Evolutionary conservation across 2,888 invertebrate genomes (phyloP), one percentile per base, ranked within the genome.

Genomic region (Scaptodrosophila latifasciaeformis): DNA sequence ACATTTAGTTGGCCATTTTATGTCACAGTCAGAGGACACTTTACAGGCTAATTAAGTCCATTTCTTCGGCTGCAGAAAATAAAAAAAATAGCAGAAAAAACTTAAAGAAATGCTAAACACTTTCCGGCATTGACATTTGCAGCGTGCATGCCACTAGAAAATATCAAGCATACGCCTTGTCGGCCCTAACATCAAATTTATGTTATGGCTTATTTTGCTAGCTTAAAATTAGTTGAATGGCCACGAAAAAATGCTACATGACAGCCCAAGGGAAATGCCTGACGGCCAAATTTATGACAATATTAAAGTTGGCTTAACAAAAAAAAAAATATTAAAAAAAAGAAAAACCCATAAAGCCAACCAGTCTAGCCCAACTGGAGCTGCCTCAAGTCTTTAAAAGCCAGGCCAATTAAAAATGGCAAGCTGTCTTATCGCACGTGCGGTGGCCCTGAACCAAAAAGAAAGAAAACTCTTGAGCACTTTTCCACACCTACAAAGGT

Each of bases 81-180:
- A 53, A 55, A 56, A 59, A n/a, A n/a, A n/a, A n/a, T n/a, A n/a
- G n/a, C n/a, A n/a, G n/a, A n/a, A 51, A 29, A n/a, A 47, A 44
- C 15, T 6, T n/a, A 35, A 40, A 35, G 43, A 27, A 65, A 78
- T 72, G 78, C 71, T 78, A 72, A 78, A 66, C 72, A 68, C 49
- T 66, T 78, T 78, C 72, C 72, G 78, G 72, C 75, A 78, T 66
- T 78, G 71, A 70, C 71, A 77, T 76, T 76, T 76, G 58, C 65
- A 49, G 13, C 30, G 10, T 37, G 42, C 51, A 44, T 43, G 37
- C 37, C 15, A 15, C 30, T 46, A 43, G 67, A 55, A 67, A 62
- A 65, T 70, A 70, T 70, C 72, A 72, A 66, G 76, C 70, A 70
- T 70, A 76, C 76, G 76, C 66, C 62, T 46, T 51, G 70, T 66